These are phyloP conservation scores for Ellobius talpinus DNA, from an alignment of 2,113 vertebrate genomes.

Conservation along the genomic window DNA sequence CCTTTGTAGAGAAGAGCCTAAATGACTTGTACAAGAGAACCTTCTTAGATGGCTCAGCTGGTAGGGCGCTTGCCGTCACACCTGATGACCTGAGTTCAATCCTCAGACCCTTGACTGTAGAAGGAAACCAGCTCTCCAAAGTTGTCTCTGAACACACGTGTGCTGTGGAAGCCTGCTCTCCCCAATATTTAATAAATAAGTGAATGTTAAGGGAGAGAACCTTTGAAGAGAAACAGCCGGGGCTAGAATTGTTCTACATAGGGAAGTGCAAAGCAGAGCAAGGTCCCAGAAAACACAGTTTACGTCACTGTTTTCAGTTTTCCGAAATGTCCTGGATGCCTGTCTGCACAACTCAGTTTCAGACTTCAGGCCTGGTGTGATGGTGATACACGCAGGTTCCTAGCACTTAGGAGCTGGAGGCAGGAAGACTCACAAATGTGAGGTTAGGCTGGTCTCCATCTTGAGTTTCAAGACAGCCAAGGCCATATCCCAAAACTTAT, in stretches of 20 bases:
- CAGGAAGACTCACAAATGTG: no score
- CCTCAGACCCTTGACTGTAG: background rate
- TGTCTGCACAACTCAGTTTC: background rate
- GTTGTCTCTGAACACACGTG: background rate
- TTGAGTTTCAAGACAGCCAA: background rate
- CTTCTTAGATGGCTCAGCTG: background rate
- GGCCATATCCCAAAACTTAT: background rate
- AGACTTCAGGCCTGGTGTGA: background rate
- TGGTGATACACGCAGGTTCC: background rate
- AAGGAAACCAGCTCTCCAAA: background rate
- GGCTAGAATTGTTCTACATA: background rate
- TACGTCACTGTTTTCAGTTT: background rate
- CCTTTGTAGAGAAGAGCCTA: slow-evolving; percentile 1
- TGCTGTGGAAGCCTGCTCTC: background rate
- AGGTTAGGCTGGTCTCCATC: background rate
- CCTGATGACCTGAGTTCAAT: background rate
- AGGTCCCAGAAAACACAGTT: background rate
- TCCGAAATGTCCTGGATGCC: background rate
- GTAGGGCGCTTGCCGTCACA: background rate
- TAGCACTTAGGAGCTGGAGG: background rate
- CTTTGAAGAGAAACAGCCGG: background rate
- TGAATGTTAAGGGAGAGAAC: background rate
- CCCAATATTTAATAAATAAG: background rate
- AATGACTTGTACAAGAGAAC: background rate
- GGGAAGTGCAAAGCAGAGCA: background rate